Evolutionary conservation across 2,113 vertebrate genomes (phyloP).

Genomic region (Eubucco bourcierii): DNA sequence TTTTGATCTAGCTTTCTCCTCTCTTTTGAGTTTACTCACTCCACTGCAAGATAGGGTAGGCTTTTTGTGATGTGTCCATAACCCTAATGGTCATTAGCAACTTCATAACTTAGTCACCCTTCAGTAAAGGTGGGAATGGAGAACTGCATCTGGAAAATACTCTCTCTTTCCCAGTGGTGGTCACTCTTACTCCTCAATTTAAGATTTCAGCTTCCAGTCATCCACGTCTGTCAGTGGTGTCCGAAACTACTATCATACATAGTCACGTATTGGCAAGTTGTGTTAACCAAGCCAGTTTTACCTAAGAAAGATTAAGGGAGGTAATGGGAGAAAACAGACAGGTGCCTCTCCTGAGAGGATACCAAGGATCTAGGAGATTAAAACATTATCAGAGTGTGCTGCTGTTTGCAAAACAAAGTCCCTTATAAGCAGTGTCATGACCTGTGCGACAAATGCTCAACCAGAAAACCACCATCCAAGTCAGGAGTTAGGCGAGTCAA

Average conservation of each 20-base stretch:
- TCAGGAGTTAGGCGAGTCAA: background rate
- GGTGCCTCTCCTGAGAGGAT: background rate
- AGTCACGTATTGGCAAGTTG: background rate
- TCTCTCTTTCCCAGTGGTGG: background rate
- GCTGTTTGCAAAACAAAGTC: constrained; percentile 10
- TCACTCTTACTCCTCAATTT: background rate
- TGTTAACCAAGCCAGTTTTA: background rate
- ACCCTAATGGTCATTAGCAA: background rate
- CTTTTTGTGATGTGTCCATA: background rate
- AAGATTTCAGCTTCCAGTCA: background rate
- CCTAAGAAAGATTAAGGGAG: background rate
- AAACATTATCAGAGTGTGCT: background rate
- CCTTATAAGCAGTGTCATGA: background rate
- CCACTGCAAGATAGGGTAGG: background rate
- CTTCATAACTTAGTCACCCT: background rate
- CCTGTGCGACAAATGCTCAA: background rate
- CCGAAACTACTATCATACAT: background rate
- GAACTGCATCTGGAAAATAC: background rate
- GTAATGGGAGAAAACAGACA: background rate
- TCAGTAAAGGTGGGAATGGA: background rate
- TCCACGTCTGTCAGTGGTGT: background rate
- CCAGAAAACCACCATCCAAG: background rate
- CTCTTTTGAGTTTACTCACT: background rate
- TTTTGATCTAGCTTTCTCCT: constrained; percentile 18
- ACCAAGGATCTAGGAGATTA: background rate